Evolutionary conservation across 2,113 vertebrate species (phyloP).

Genomic region (Sakesphorus luctuosus): DNA sequence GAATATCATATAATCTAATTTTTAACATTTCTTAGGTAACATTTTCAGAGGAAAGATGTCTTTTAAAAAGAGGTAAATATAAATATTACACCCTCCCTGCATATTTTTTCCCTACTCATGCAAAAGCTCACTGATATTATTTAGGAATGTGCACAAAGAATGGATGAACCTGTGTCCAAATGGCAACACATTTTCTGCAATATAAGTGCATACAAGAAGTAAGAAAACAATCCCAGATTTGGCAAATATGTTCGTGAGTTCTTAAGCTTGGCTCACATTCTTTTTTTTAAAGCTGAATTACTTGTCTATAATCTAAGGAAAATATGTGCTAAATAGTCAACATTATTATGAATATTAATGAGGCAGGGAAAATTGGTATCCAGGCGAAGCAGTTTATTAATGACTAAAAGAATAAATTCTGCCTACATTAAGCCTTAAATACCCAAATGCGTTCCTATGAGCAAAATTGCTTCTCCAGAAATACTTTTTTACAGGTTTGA

Average conservation of each 20-base stretch:
- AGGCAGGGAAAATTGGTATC: background rate
- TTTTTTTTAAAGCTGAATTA: background rate
- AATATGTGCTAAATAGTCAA: background rate
- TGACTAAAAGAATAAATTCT: background rate
- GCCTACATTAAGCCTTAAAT: background rate
- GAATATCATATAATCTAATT: background rate
- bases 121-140: background rate
- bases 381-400: background rate
- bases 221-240: background rate
- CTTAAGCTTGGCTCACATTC: background rate
- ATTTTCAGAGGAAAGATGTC: background rate
- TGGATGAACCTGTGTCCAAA: background rate
- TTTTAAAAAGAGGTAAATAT: background rate
- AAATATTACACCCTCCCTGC: background rate
- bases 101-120: background rate
- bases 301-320: background rate
- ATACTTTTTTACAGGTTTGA: background rate
- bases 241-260: background rate
- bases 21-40: background rate
- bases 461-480: background rate
- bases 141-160: background rate
- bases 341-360: background rate
- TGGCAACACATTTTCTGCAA: background rate
- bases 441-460: background rate
- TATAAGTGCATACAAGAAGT: fast-evolving